phyloP scores from a whole-genome alignment of 2,797 vertebrate genomes.

The Ptychobarbus kaznakovi region DNA sequence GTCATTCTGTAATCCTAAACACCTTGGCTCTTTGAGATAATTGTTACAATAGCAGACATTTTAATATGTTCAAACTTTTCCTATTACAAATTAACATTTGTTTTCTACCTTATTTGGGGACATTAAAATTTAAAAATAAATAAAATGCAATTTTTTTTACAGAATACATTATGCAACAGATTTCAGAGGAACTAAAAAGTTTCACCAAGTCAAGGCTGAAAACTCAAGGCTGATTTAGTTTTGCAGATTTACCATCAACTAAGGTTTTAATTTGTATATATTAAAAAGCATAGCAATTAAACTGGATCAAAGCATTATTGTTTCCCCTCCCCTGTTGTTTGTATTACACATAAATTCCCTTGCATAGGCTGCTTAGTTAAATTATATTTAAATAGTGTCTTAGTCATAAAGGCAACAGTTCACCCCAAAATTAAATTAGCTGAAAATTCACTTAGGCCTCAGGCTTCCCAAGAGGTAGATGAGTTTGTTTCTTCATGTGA shows the following conservation, averaged over 20 bases:
- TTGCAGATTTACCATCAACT: background rate
- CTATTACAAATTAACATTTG: constrained; percentile 4
- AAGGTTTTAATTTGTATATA: background rate
- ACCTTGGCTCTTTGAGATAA: constrained; percentile 50
- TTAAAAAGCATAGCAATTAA: background rate
- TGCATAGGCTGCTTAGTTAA: background rate
- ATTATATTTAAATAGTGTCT: background rate
- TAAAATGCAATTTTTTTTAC: background rate
- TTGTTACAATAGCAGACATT: constrained; percentile 20
- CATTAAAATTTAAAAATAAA: constrained; percentile 2
- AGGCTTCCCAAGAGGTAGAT: background rate
- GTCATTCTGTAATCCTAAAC: constrained; percentile 55
- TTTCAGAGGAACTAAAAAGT: background rate
- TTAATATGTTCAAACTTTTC: constrained; percentile 6
- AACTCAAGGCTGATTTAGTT: background rate
- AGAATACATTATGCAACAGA: background rate
- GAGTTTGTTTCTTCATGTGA: background rate
- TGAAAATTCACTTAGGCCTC: background rate
- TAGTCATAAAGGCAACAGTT: background rate
- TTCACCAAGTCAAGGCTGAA: background rate
- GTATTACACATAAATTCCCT: background rate
- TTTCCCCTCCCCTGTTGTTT: background rate
- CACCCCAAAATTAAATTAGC: background rate
- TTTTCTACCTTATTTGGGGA: constrained; percentile 10
- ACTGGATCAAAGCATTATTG: background rate